Evolutionary conservation across 2,797 vertebrate species (phyloP).

Genomic region (Cephalopachus bancanus): DNA sequence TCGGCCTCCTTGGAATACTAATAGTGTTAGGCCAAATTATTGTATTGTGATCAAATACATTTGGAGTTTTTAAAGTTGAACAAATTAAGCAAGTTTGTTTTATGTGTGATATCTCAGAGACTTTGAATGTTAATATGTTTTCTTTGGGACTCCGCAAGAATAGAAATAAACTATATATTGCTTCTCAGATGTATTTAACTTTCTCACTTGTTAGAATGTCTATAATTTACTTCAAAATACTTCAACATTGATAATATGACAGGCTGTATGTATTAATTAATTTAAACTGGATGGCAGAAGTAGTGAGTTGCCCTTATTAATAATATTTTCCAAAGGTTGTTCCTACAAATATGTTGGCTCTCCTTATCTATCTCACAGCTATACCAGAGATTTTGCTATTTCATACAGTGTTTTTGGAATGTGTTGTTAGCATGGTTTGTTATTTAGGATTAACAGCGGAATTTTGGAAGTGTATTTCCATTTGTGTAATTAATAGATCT

Average conservation of each 20-base stretch:
- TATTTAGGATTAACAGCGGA: conserved; percentile 35
- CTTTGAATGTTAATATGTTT: conserved; percentile 17
- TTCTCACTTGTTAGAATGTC: background rate
- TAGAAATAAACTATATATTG: background rate
- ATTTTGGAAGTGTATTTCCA: background rate
- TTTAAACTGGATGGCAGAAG: background rate
- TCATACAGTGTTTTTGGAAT: background rate
- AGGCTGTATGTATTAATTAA: background rate
- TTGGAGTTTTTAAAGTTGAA: background rate
- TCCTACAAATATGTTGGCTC: background rate
- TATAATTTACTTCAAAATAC: conserved; percentile 49
- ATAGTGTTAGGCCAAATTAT: background rate
- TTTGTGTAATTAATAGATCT: background rate
- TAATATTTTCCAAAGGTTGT: background rate
- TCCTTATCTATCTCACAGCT: conserved; percentile 23
- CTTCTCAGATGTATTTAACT: background rate
- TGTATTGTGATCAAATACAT: background rate
- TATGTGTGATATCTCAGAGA: conserved; percentile 20
- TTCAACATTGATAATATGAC: background rate
- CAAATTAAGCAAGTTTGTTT: background rate
- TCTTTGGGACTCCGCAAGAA: background rate
- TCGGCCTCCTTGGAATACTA: conserved; percentile 13
- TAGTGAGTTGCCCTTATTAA: background rate
- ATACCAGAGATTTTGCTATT: conserved; percentile 15
- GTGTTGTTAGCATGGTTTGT: background rate